Evolutionary conservation across 2,797 vertebrate genomes (phyloP), one percentile per base, ranked within the genome.

Genomic region (Hozukius guyotensis): DNA sequence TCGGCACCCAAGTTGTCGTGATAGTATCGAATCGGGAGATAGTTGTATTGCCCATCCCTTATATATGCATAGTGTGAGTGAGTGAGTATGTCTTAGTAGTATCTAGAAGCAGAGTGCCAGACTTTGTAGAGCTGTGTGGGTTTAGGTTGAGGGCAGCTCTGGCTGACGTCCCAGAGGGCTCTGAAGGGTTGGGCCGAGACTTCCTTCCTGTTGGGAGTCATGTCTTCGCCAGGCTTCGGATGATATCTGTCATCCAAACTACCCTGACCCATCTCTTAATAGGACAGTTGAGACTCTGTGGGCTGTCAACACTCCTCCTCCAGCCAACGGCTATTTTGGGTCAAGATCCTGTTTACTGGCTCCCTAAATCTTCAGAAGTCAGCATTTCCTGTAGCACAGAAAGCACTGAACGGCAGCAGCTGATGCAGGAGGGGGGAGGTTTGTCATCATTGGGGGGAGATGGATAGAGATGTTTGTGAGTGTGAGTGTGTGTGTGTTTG

Each of bases 291-390:
- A 75, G 46, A 77, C 65, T 84, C 68, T 72, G 63, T 62, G 56
- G 72, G 62, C 76, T 78, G 86, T 62, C 89, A 78, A 79, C 73
- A 62, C 65, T 84, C 76, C 68, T 81, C 74, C 65, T 32, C 71
- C 71, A 66, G 72, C 83, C 55, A 61, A 78, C 24, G 20, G 80
- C 85, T 91, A 87, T 92, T 93, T 90, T 82, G 60, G 89, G 84
- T 83, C 81, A 87, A 84, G 81, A 89, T 93, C 89, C 88, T 93
- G 92, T 94, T 93, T 93, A 90, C 88, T 61, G 80, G 73, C 81
- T 80, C 5, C 73, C 57, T 49, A 65, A 89, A 74, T 85, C 82
- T 85, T 87, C 77, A 81, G 85, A 87, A 89, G 87, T 88, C 89
- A 88, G 89, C 84, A 84, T 90, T 94, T 94, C 91, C 93, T 94